phyloP scores from a whole-genome alignment of 2,797 vertebrate genomes.

The Chiropotes sagulatus region DNA sequence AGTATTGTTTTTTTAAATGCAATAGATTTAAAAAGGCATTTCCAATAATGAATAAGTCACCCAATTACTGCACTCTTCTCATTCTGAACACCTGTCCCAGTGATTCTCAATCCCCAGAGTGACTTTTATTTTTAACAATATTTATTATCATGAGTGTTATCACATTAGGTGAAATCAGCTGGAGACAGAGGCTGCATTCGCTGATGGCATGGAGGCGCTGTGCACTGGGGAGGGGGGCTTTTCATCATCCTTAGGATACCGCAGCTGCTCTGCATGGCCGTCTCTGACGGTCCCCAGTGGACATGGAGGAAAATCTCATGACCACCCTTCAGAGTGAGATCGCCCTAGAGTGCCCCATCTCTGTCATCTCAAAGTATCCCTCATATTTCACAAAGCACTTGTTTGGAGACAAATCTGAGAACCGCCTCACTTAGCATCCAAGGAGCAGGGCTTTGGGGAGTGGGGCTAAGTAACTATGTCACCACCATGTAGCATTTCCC shows the following conservation, averaged over 20 bases:
- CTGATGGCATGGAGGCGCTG: not conserved
- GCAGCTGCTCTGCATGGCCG: not conserved
- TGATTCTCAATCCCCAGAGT: constrained; percentile 71
- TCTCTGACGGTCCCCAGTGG: fast-evolving
- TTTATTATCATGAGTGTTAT: constrained; percentile 78
- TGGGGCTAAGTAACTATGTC: not conserved
- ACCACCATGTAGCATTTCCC: not conserved
- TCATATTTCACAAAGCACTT: not conserved
- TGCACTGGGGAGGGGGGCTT: not conserved
- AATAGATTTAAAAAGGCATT: constrained; percentile 83
- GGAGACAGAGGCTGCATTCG: not conserved
- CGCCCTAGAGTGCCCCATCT: not conserved
- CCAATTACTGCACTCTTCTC: constrained; percentile 73
- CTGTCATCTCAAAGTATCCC: not conserved
- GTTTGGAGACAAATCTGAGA: not conserved
- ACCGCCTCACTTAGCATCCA: not conserved
- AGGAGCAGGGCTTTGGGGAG: not conserved
- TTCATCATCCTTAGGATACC: not conserved
- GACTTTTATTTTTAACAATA: constrained; percentile 79
- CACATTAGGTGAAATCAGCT: constrained; percentile 51
- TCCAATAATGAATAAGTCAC: constrained; percentile 82
- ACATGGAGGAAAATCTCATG: not conserved
- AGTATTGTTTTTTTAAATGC: constrained; percentile 77
- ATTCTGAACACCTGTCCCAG: constrained; percentile 79
- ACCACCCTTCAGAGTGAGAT: not conserved